Base-by-base conservation (phyloP, 2,888 invertebrate genomes). In the Oeneis ivallda region DNA sequence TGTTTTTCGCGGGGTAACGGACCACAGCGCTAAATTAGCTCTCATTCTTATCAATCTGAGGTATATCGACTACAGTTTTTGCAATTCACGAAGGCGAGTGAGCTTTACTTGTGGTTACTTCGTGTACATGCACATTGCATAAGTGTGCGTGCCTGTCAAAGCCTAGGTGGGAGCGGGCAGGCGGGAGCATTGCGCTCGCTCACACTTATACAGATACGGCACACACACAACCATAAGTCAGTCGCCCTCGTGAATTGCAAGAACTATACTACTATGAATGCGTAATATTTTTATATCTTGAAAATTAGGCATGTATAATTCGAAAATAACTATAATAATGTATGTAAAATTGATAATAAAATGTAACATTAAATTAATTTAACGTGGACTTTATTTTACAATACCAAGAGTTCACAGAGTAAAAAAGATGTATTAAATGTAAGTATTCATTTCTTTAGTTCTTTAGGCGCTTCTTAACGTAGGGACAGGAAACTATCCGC, bases 401-500 rank as follows among this genome's bases (percentile, higher is more conserved):
- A 37, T 56, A 19, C 72, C 70, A 59, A 63, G 54, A 65, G 63
- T 65, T 9, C 52, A 56, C 69, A 62, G 60, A 54, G 65, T 62
- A 59, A 37, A 53, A 45, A 50, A 70, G 15, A 26, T 56, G 57
- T 45, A 41, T 72, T 70, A 82, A 17, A 81, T 82, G 90, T 90
- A 88, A 89, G 89, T 89, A 89, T 72, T 49, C 79, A 72, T 73
- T 71, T 81, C 76, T 80, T 74, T 76, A 41, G 39, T 47, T 37
- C 75, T 75, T 72, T 76, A 79, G 83, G 67, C 67, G 74, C 76
- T 79, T 78, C 78, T 54, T 56, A 41, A 69, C 70, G 82, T 89
- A 91, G 91, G 89, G 92, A 88, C 91, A 91, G 91, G 92, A 92
- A 92, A 91, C 92, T 80, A 83, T 88, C 85, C 80, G 72, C 65